phyloP scores from a whole-genome alignment of 2,113 vertebrate genomes.

The Pleuronectes platessa region DNA sequence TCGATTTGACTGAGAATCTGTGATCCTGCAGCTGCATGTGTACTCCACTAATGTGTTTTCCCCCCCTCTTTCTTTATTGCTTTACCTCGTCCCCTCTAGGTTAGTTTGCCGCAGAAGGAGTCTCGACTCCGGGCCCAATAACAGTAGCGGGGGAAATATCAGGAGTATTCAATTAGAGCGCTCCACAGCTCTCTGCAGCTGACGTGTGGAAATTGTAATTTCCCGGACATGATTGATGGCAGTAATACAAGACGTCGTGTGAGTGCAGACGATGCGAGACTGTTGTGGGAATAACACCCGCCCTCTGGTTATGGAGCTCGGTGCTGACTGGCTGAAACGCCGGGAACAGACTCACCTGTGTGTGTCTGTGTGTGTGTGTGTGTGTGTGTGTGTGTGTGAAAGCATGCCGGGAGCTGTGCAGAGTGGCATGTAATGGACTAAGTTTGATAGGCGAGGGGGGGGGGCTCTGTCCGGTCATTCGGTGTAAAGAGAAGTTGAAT shows the following conservation, averaged over 20 bases:
- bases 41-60: slow-evolving; percentile 24
- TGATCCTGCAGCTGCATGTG: slow-evolving; percentile 10
- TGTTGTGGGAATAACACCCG: slow-evolving; percentile 67
- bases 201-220: slow-evolving; percentile 84
- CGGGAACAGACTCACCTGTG: slow-evolving; percentile 53
- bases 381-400: slow-evolving; percentile 11
- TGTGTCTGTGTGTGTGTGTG: slow-evolving; percentile 8
- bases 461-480: slow-evolving; percentile 39
- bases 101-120: slow-evolving; percentile 56
- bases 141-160: slow-evolving; percentile 67
- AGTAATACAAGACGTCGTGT: slow-evolving; percentile 76
- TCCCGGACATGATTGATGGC: slow-evolving; percentile 84
- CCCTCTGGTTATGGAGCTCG: slow-evolving; percentile 67
- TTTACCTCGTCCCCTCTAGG: slow-evolving; percentile 59
- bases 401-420: slow-evolving; percentile 52
- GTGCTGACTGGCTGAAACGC: slow-evolving; percentile 72
- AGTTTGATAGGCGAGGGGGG: slow-evolving; percentile 34
- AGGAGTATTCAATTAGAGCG: slow-evolving; percentile 82
- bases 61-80: slow-evolving; percentile 47
- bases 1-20: slow-evolving; percentile 20
- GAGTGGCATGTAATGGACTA: slow-evolving; percentile 65
- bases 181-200: slow-evolving; percentile 76
- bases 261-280: slow-evolving; percentile 72
- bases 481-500: slow-evolving; percentile 38
- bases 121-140: slow-evolving; percentile 62